Evolutionary conservation across 2,113 vertebrate genomes (phyloP), one percentile per base, ranked within the genome.

Genomic region (Eupsittula cactorum): DNA sequence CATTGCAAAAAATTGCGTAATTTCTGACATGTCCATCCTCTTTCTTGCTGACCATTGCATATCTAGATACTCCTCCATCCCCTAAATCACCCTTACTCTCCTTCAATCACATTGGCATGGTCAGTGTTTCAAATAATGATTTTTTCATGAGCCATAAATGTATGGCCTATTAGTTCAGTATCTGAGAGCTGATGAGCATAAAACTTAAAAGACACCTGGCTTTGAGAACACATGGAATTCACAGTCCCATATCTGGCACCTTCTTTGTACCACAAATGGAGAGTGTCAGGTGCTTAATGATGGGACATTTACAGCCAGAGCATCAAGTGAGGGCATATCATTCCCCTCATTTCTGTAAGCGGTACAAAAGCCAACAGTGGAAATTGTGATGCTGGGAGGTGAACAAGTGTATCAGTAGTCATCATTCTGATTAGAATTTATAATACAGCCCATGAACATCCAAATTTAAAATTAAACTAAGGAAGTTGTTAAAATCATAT

Each of bases 401-500:
- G 60, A 77, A 79, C 20, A 79, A 68, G n/a, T 42, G 5, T 42
- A 79, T 57, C 47, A 73, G 29, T 46, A 82, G 12, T 19, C 60
- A 86, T 63, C 5, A 59, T 91, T 89, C 55, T 62, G 37, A 73
- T 64, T 82, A 63, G 39, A 68, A 84, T 81, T 91, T 81, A 64
- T 78, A 91, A 86, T 79, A 49, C 8, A 81, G 39, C 3, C 14
- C 39, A 85, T 49, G 62, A 79, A 74, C 42, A 62, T 55, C 93
- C 49, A 82, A 76, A 91, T 77, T 62, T 78, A 76, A 94, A 94
- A 92, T 87, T 63, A 87, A 90, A 82, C 33, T 37, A 70, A 86
- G 55, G 73, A 95, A 90, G 75, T 83, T 57, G 24, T 91, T 94
- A 91, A 87, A 82, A 83, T 85, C 46, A 64, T 75, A 93, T 91